Percentiles rank a stretch among this genome's conserved stretches.
phyloP scores from a whole-genome alignment of 1,140 invertebrate species.

The Forficula auricularia region DNA sequence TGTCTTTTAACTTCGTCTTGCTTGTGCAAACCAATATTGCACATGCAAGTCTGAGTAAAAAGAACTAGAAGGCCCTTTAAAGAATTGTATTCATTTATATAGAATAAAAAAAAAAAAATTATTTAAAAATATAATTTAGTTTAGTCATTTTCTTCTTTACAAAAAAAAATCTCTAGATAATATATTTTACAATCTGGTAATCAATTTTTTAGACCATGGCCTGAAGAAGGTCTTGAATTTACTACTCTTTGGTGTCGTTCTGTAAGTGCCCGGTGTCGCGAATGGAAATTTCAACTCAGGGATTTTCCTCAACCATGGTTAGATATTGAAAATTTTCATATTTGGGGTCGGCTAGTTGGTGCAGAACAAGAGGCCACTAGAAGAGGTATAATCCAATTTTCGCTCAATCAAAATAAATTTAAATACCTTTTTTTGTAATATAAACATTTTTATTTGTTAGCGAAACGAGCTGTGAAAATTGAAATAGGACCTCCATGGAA shows the following conservation, averaged over 20 bases:
- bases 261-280: slow-evolving; percentile 57
- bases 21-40: no score
- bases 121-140: not conserved
- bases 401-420: not conserved
- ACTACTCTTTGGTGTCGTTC: slow-evolving; percentile 81
- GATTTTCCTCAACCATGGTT: slow-evolving; percentile 90
- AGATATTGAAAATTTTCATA: slow-evolving; percentile 58
- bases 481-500: slow-evolving; percentile 60
- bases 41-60: no score
- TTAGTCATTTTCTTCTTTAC: slow-evolving; percentile 3
- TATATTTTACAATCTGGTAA: not conserved
- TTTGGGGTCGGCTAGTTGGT: slow-evolving; percentile 78
- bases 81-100: not conserved
- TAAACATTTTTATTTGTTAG: slow-evolving; percentile 25
- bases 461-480: slow-evolving; percentile 48
- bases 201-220: slow-evolving; percentile 51
- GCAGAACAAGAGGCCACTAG: slow-evolving; percentile 71
- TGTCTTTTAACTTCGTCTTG: no score
- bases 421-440: not conserved
- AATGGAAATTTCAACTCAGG: slow-evolving; percentile 76
- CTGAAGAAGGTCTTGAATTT: slow-evolving; percentile 78
- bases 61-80: no score
- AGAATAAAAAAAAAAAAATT: not conserved
- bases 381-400: slow-evolving; percentile 35
- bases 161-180: not conserved